Base-by-base conservation (phyloP, 2,797 vertebrate genomes). In the Numenius phaeopus region DNA sequence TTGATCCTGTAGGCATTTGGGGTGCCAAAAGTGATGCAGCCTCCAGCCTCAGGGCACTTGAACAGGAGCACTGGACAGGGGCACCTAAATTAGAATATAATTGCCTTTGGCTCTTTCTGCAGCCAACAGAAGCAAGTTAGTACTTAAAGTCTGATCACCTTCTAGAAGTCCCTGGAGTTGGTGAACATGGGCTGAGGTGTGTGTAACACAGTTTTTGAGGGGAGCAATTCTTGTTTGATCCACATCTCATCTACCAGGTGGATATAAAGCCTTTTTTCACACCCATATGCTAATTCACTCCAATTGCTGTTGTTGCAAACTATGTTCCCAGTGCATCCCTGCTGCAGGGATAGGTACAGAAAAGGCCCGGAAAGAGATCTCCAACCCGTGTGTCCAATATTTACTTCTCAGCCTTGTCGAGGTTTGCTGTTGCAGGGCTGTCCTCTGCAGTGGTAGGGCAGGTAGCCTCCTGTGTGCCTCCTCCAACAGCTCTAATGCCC, bases 261-360 rank as follows among this genome's bases (percentile, higher is more conserved):
- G 32, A 29, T 42, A 26, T 15, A 70, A 64, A 91, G 11, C 40
- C 20, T 78, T 46, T 8, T 13, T 2, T 10, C 0, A 0, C 4
- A 9, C 9, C 4, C 8, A 4, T 11, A 20, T 1, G 4, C 29
- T 64, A 42, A 23, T 65, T 77, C 37, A 30, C 18, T 57, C 30
- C 30, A 42, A 1, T 13, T 17, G 19, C n/a, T 83, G 23, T 55
- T 83, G 11, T 46, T 12, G 11, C 30, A 40, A 26, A 47, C 37
- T 19, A 17, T 4, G 2, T 47, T 67, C n/a, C 21, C 37, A 71
- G 11, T 39, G 21, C 34, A 47, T 44, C 23, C 11, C 19, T 50
- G 30, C 30, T 81, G 42, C 83, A 62, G 39, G 19, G 20, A 23
- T 13, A 50, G n/a, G 50, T 55, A 57, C n/a, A 69, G 87, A 57